Percentiles rank a stretch among this genome's conserved stretches.
phyloP scores from a whole-genome alignment of 2,113 vertebrate genomes.

The Micronycteris hirsuta region DNA sequence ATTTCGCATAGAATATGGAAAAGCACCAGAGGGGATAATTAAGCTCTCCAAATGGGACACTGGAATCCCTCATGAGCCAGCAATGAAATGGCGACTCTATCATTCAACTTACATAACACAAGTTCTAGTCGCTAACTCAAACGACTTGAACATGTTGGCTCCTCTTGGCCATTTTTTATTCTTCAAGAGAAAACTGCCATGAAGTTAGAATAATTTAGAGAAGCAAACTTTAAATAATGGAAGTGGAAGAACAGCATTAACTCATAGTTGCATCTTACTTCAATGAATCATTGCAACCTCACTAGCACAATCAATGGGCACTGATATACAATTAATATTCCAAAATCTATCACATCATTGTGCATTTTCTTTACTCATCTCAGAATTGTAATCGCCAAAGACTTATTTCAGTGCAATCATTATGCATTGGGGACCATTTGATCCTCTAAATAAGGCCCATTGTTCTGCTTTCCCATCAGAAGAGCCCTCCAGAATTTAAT shows the following conservation, averaged over 20 bases:
- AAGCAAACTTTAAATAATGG: background rate
- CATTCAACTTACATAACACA: slow-evolving; percentile 51
- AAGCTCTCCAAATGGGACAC: slow-evolving; percentile 54
- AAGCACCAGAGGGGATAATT: slow-evolving; percentile 77
- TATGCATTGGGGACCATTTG: slow-evolving; percentile 1
- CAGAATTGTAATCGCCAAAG: background rate
- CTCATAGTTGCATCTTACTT: background rate
- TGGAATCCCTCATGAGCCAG: slow-evolving; percentile 52
- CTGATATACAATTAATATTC: background rate
- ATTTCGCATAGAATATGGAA: slow-evolving; percentile 80
- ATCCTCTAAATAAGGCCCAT: background rate
- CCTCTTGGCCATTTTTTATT: slow-evolving; percentile 20
- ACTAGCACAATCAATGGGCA: background rate
- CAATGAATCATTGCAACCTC: background rate
- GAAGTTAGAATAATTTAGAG: background rate
- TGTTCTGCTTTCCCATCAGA: background rate
- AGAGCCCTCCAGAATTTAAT: background rate
- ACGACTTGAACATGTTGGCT: background rate
- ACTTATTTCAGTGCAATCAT: background rate
- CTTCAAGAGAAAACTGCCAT: slow-evolving; percentile 1
- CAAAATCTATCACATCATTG: background rate
- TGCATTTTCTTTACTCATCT: background rate
- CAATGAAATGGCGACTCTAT: slow-evolving; percentile 34
- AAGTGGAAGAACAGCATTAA: background rate
- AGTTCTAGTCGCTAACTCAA: slow-evolving; percentile 31